Conservation (phyloP, 2,113 vertebrate genomes). For the Oryzias curvinotus region DNA sequence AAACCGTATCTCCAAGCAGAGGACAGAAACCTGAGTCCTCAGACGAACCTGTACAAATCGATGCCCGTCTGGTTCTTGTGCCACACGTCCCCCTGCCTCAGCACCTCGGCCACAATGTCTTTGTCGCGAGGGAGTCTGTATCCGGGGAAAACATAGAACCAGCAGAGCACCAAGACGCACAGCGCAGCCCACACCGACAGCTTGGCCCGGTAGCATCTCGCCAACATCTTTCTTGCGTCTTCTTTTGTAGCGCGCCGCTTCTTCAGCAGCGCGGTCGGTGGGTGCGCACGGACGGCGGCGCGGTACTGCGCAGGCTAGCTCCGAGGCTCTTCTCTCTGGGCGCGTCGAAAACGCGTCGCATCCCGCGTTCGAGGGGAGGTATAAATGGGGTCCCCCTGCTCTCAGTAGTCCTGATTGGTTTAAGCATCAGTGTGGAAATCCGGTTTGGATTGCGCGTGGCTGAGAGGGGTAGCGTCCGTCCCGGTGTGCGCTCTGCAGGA, state of each 20-base stretch:
- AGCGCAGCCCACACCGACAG: slow-evolving; percentile 87
- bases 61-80: slow-evolving; percentile 85
- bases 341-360: slow-evolving; percentile 18
- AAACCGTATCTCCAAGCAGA: too few relatives aligned
- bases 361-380: slow-evolving; percentile 11
- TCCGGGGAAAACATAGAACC: slow-evolving; percentile 90
- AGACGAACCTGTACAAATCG: slow-evolving; percentile 83
- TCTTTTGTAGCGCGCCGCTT: not conserved
- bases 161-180: slow-evolving; percentile 87
- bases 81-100: slow-evolving; percentile 85
- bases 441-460: not conserved
- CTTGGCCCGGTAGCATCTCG: slow-evolving; percentile 85
- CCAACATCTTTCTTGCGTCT: slow-evolving; percentile 60
- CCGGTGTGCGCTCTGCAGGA: slow-evolving; percentile 39
- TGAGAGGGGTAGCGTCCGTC: not conserved
- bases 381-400: slow-evolving; percentile 13
- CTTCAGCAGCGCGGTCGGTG: slow-evolving; percentile 9
- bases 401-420: slow-evolving; percentile 10
- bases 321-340: slow-evolving; percentile 6
- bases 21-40: not conserved
- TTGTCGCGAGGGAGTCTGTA: slow-evolving; percentile 88
- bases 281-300: slow-evolving; percentile 1
- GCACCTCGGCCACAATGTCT: slow-evolving; percentile 88
- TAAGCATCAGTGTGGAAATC: slow-evolving; percentile 29
- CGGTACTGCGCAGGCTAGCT: slow-evolving; percentile 4